phyloP scores from a whole-genome alignment of 1,140 invertebrate species.

The Drosophila sulfurigaster region DNA sequence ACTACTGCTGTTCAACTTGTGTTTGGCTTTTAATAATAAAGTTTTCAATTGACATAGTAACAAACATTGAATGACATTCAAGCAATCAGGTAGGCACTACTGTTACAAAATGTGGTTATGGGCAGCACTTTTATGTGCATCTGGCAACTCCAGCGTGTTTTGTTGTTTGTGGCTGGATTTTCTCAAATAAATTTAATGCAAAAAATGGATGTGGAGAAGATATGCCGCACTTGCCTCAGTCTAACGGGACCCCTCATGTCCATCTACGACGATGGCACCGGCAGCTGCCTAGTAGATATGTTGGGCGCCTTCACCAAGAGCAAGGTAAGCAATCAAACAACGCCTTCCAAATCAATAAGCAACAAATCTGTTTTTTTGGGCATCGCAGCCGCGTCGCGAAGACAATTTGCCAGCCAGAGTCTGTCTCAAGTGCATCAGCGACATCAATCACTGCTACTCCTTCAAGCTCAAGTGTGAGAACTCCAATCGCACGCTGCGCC shows the following conservation, averaged over 20 bases:
- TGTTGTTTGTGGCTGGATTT: conserved; percentile 43
- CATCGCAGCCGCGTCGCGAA: conserved; percentile 52
- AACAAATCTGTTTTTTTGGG: not conserved
- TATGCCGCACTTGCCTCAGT: conserved; percentile 76
- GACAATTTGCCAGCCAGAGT: conserved; percentile 77
- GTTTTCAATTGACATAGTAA: not conserved
- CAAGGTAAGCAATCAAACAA: conserved; percentile 44
- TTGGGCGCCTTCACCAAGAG: conserved; percentile 69
- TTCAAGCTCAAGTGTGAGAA: conserved; percentile 82
- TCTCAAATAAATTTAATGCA: conserved; percentile 24
- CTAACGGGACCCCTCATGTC: conserved; percentile 69
- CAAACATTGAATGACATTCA: not conserved
- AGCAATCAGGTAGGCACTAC: not conserved
- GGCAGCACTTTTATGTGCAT: conserved; percentile 8
- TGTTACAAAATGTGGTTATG: not conserved
- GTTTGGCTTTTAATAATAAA: too few relatives aligned
- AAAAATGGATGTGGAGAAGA: conserved; percentile 81
- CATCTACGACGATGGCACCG: conserved; percentile 69
- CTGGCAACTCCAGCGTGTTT: conserved; percentile 23
- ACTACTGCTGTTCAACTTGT: too few relatives aligned
- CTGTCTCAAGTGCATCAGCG: conserved; percentile 75
- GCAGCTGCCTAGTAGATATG: conserved; percentile 75
- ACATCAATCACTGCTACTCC: conserved; percentile 78
- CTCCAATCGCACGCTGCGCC: conserved; percentile 71
- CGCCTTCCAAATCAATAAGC: conserved; percentile 1